A percentile compares a stretch with the other conserved stretches of the same genome.
phyloP scores from a whole-genome alignment of 2,113 vertebrate species.

The Thunnus thynnus region DNA sequence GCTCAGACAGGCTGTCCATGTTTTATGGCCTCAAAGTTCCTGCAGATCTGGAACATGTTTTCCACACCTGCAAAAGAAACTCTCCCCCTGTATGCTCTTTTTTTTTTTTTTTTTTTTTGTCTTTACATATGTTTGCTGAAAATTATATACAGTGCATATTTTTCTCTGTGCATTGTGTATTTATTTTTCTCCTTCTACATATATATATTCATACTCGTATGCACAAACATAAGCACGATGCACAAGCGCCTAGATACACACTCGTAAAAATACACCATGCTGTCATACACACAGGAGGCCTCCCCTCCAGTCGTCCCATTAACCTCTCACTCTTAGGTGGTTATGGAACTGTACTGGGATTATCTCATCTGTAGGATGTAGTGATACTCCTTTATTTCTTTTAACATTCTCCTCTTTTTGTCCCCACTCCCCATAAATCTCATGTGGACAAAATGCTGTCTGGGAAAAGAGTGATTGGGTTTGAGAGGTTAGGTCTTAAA shows the following conservation, averaged over 20 bases:
- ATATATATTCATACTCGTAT: neutral
- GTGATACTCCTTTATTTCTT: conserved; percentile 13
- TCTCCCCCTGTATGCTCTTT: neutral
- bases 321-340: conserved; percentile 52
- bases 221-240: too few species aligned
- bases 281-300: neutral
- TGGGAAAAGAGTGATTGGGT: conserved; percentile 46
- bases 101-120: neutral
- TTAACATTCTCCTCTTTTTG: neutral
- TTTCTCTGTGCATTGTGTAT: neutral
- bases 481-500: conserved; percentile 32
- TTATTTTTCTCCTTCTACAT: neutral
- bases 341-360: conserved; percentile 46
- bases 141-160: neutral
- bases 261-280: neutral
- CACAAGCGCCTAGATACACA: neutral
- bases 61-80: conserved; percentile 51
- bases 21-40: conserved; percentile 47
- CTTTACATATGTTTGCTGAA: neutral
- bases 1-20: conserved; percentile 31
- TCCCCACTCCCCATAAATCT: conserved; percentile 32
- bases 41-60: conserved; percentile 63
- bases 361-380: conserved; percentile 51
- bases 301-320: conserved; percentile 45
- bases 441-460: conserved; percentile 37